Percentiles rank a stretch among this genome's conserved stretches.
phyloP scores from a whole-genome alignment of 2,888 invertebrate genomes.

The Pogonocherus hispidulus region DNA sequence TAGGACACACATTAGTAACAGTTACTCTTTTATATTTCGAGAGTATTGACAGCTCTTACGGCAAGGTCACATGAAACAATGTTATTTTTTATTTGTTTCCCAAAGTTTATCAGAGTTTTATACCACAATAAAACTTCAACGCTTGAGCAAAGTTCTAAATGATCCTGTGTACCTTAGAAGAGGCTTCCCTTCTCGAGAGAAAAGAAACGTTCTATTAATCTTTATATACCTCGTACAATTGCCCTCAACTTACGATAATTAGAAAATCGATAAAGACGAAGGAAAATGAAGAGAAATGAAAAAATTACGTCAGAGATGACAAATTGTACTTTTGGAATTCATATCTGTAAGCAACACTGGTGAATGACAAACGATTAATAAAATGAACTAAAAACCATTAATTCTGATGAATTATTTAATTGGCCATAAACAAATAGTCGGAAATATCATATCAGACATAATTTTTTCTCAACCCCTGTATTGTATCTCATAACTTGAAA shows the following conservation, averaged over 20 bases:
- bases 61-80: not conserved
- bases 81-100: not conserved
- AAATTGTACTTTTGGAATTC: not conserved
- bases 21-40: no score
- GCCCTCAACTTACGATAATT: not conserved
- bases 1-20: no score
- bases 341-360: no score
- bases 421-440: no score
- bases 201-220: not conserved
- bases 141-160: not conserved
- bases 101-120: not conserved
- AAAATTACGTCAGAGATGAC: not conserved
- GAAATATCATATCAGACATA: no score
- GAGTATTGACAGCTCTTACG: no score
- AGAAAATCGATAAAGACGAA: not conserved
- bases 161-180: not conserved
- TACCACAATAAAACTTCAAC: constrained; percentile 1
- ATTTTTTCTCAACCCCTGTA: no score
- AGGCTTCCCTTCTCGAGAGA: not conserved
- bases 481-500: no score
- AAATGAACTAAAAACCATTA: no score
- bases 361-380: no score
- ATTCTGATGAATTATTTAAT: no score
- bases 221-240: not conserved
- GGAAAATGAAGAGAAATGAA: not conserved